Conservation (phyloP, 2,797 vertebrate species). For the Serranus cabrilla region DNA sequence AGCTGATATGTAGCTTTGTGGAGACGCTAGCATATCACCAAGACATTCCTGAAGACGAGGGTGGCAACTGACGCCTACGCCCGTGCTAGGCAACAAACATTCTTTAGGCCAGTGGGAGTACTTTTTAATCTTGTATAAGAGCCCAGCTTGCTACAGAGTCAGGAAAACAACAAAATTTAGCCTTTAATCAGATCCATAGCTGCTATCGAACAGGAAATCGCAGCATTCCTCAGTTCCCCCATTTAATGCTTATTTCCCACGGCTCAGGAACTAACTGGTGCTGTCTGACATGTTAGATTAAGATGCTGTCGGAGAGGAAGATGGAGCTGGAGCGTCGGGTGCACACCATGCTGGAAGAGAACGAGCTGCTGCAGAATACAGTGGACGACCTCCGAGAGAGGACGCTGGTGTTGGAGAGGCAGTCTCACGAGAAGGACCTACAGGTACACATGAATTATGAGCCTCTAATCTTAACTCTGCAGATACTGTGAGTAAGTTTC, state of each 20-base stretch:
- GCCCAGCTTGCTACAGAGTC: conserved; percentile 48
- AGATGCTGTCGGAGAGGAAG: conserved; percentile 96
- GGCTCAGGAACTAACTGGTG: conserved; percentile 20
- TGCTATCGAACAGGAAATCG: background rate
- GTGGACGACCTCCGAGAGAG: conserved; percentile 93
- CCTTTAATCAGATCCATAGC: conserved; percentile 43
- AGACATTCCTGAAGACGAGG: conserved; percentile 80
- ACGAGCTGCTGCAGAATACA: conserved; percentile 92
- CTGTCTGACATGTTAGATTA: conserved; percentile 87
- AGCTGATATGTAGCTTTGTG: conserved; percentile 42
- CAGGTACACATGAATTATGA: conserved; percentile 84
- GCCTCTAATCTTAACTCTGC: background rate
- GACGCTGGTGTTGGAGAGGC: conserved; percentile 91
- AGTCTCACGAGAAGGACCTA: conserved; percentile 93
- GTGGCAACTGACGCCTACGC: conserved; percentile 72
- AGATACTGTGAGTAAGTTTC: background rate
- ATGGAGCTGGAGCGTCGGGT: conserved; percentile 92
- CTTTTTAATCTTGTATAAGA: conserved; percentile 72
- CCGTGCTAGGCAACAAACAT: conserved; percentile 83
- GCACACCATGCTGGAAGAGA: conserved; percentile 91
- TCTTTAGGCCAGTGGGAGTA: conserved; percentile 78
- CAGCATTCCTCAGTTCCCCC: conserved; percentile 7
- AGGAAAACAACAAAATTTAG: conserved; percentile 40
- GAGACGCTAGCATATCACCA: conserved; percentile 52
- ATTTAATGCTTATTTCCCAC: background rate